Evolutionary conservation across 2,113 vertebrate genomes (phyloP), one percentile per base, ranked within the genome.

Genomic region (Neoarius graeffei): DNA sequence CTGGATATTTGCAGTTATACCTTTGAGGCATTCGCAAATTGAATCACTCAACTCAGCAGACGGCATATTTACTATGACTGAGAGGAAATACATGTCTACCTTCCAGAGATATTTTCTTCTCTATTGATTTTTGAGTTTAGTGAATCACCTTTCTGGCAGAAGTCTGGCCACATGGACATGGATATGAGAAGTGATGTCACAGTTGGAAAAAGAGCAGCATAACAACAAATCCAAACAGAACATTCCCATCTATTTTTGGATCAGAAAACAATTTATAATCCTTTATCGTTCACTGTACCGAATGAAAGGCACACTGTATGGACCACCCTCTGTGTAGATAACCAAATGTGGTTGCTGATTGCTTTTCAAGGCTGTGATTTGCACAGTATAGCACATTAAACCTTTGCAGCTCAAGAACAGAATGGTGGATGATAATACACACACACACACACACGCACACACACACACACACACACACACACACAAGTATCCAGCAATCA

Each of bases 91-190:
- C 48, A n/a, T 77, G 48, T 6, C 74, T 77, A 48, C 71, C 74
- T 52, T 77, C 83, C 76, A 69, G 48, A 82, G n/a, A 88, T 81
- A 85, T 87, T 85, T 87, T 83, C 83, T 86, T 85, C 85, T 83
- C 83, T 84, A 90, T 91, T 90, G 85, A 91, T 87, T 89, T 90
- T 52, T 77, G 23, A 77, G 48, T 54, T 54, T n/a, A 54, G 48
- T 54, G 74, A 77, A 23, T 77, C 74, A 77, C 50, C 74, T 77
- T 77, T 77, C 11, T 25, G 42, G 73, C 48, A 76, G 71, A 35
- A 30, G 27, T 17, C 67, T 35, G 67, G 67, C 30, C 30, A 54
- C 76, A 20, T 81, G n/a, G 17, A 81, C 59, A 57, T 35, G 15
- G 17, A 30, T 35, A 30, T 20, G n/a, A 57, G 79, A 81, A 59